Percentiles rank a stretch among this genome's conserved stretches.
phyloP scores from a whole-genome alignment of 2,888 invertebrate genomes.

The Scelioninae gen. 1 region DNA sequence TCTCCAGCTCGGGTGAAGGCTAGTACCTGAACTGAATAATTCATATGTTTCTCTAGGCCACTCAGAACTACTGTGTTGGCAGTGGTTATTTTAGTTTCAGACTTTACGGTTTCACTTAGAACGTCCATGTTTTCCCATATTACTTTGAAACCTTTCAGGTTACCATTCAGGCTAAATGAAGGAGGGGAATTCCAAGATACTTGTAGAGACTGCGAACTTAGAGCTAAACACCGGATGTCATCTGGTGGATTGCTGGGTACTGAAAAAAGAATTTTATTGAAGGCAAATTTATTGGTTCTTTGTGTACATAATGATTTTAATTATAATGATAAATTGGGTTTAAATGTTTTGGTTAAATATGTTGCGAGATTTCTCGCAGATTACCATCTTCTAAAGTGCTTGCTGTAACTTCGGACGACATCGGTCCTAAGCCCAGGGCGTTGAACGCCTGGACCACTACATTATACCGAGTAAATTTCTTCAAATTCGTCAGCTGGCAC shows the following conservation, averaged over 20 bases:
- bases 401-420: slow-evolving; percentile 85
- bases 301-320: not conserved
- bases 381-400: slow-evolving; percentile 86
- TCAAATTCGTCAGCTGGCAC: slow-evolving; percentile 83
- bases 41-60: slow-evolving; percentile 93
- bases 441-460: slow-evolving; percentile 86
- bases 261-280: slow-evolving; percentile 79
- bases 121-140: slow-evolving; percentile 84
- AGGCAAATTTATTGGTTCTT: too few relatives aligned
- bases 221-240: slow-evolving; percentile 91
- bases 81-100: slow-evolving; percentile 88
- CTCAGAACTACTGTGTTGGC: slow-evolving; percentile 89
- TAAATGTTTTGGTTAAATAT: not conserved
- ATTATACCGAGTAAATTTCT: slow-evolving; percentile 86
- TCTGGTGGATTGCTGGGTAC: slow-evolving; percentile 95
- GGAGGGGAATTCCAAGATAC: slow-evolving; percentile 94
- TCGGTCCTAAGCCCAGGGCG: slow-evolving; percentile 85
- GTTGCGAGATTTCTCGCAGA: not conserved
- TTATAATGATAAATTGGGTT: not conserved
- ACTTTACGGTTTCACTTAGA: slow-evolving; percentile 79
- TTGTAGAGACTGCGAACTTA: slow-evolving; percentile 93
- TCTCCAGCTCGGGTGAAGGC: slow-evolving; percentile 96
- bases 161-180: slow-evolving; percentile 92
- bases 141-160: slow-evolving; percentile 93
- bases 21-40: slow-evolving; percentile 95